phyloP scores from a whole-genome alignment of 2,797 vertebrate genomes.

The Prionace glauca region DNA sequence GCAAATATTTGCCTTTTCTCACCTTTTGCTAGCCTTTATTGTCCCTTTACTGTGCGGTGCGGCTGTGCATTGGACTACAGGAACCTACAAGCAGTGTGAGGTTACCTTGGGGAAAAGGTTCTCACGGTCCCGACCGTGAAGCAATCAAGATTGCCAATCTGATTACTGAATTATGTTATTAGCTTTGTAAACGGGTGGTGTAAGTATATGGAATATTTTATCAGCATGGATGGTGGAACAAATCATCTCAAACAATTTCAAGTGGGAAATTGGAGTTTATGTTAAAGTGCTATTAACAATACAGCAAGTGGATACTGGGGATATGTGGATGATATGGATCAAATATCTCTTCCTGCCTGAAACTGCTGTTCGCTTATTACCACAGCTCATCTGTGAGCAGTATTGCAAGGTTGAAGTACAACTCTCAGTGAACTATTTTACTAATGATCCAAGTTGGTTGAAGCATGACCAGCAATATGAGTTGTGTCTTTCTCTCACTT shows the following conservation, averaged over 20 bases:
- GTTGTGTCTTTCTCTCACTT: not conserved
- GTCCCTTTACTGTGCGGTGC: not conserved
- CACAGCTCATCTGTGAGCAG: not conserved
- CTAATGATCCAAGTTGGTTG: not conserved
- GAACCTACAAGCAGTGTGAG: not conserved
- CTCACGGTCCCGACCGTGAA: not conserved
- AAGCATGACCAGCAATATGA: not conserved
- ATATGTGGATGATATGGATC: not conserved
- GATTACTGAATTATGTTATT: not conserved
- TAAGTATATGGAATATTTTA: not conserved
- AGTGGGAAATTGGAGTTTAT: not conserved
- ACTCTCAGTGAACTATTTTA: not conserved
- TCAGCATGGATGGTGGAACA: not conserved
- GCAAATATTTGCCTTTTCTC: not conserved
- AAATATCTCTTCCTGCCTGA: not conserved
- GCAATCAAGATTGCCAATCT: not conserved
- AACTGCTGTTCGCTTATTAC: not conserved
- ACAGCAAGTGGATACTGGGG: not conserved
- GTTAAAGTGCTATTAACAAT: not conserved
- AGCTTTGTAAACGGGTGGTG: not conserved
- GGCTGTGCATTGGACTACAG: not conserved
- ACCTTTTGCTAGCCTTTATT: not conserved
- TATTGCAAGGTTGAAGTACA: not conserved
- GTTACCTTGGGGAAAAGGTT: not conserved
- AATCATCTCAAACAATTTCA: not conserved